Conservation (phyloP, 1,140 invertebrate genomes). For the Penaeus japonicus region DNA sequence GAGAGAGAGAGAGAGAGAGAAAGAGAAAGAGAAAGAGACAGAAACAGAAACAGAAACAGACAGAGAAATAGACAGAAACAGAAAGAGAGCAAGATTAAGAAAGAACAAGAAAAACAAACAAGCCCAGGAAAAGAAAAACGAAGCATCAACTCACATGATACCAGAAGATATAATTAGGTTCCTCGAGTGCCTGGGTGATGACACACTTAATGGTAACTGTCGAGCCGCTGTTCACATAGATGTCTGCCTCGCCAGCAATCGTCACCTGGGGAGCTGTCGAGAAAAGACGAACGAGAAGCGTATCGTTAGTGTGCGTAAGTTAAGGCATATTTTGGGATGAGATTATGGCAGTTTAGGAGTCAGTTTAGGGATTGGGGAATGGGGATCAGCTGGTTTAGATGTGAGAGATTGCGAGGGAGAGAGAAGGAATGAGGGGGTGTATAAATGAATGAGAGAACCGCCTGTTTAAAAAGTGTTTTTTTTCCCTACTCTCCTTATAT, state of each 20-base stretch:
- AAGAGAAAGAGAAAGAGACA: neutral
- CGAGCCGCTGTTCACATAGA: conserved; percentile 56
- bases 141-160: conserved; percentile 44
- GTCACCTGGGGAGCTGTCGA: conserved; percentile 49
- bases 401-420: too few relatives aligned
- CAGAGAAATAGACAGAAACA: neutral
- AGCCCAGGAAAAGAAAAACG: neutral
- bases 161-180: conserved; percentile 59
- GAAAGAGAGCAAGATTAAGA: too few relatives aligned
- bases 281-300: neutral
- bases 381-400: too few relatives aligned
- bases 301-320: too few relatives aligned
- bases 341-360: too few relatives aligned
- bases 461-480: too few relatives aligned
- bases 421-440: too few relatives aligned
- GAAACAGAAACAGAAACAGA: neutral
- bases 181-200: conserved; percentile 51
- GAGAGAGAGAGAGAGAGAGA: neutral
- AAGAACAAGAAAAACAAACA: neutral
- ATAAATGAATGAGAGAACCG: too few relatives aligned
- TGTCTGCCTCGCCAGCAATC: conserved; percentile 50
- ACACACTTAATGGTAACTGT: conserved; percentile 55
- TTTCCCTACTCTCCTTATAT: too few relatives aligned
- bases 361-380: too few relatives aligned
- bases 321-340: too few relatives aligned